Evolutionary conservation across 2,888 invertebrate genomes (phyloP).

Genomic region (Tigriopus californicus): DNA sequence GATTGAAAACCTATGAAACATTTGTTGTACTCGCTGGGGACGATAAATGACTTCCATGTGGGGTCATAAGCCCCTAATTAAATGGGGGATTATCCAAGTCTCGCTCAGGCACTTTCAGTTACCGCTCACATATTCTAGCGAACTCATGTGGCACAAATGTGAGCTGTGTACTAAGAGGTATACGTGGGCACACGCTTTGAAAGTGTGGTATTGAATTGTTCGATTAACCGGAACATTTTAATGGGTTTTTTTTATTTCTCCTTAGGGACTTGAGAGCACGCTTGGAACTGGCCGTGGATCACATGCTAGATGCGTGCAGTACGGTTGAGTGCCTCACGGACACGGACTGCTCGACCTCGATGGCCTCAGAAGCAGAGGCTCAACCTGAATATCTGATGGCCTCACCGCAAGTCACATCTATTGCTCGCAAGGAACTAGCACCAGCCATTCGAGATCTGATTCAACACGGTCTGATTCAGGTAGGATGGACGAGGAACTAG

Average conservation of each 20-base stretch:
- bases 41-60: too few relatives aligned
- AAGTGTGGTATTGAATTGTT: too few relatives aligned
- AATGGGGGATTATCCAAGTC: background rate
- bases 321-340: constrained; percentile 14
- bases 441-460: constrained; percentile 76
- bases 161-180: background rate
- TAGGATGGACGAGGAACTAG: too few relatives aligned
- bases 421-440: constrained; percentile 77
- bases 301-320: constrained; percentile 35
- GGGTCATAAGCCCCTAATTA: too few relatives aligned
- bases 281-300: constrained; percentile 61
- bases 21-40: too few relatives aligned
- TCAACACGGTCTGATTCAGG: constrained; percentile 68
- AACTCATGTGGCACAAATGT: background rate
- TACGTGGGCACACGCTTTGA: too few relatives aligned
- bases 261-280: constrained; percentile 68
- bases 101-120: background rate
- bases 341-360: constrained; percentile 7
- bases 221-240: too few relatives aligned
- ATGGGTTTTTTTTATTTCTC: constrained; percentile 17
- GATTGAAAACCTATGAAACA: too few relatives aligned
- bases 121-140: background rate
- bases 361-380: background rate
- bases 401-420: constrained; percentile 42
- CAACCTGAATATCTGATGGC: constrained; percentile 8